Evolutionary conservation across 2,797 vertebrate species (phyloP).

Genomic region (Carduelis carduelis): DNA sequence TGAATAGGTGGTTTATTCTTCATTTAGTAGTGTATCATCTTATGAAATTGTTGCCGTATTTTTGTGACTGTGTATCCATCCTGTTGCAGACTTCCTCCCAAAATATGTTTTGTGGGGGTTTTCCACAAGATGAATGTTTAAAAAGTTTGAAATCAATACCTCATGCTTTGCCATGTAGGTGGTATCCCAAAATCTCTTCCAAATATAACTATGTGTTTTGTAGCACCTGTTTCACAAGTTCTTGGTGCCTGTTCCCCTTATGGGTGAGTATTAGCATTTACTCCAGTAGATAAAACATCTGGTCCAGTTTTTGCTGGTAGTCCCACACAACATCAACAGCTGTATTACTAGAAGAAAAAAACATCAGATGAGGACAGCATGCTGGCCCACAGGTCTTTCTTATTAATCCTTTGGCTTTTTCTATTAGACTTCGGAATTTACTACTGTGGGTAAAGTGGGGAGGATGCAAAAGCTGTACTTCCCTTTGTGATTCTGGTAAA

Average conservation of each 20-base stretch:
- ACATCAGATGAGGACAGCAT: neutral
- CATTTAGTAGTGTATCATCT: neutral
- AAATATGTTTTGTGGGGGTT: neutral
- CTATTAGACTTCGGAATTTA: neutral
- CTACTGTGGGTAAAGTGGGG: neutral
- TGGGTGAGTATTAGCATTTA: neutral
- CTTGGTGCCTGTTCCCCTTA: neutral
- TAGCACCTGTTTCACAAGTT: conserved; percentile 41
- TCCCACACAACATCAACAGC: neutral
- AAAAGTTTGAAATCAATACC: conserved; percentile 35
- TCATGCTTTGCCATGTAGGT: conserved; percentile 22
- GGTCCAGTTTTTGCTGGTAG: neutral
- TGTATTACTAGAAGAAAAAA: neutral
- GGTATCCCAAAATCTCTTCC: conserved; percentile 30
- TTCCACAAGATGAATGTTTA: neutral
- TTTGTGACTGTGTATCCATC: neutral
- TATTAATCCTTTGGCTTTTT: neutral
- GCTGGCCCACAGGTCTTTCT: neutral
- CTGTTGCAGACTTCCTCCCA: neutral
- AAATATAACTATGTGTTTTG: conserved; percentile 25
- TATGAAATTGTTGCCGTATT: neutral
- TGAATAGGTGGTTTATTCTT: neutral
- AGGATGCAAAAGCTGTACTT: neutral
- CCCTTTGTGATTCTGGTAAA: neutral
- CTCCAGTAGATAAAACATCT: neutral